Percentiles rank a stretch among this genome's conserved stretches.
Conservation (phyloP, 2,113 vertebrate species). For the Myrmecophaga tridactyla region DNA sequence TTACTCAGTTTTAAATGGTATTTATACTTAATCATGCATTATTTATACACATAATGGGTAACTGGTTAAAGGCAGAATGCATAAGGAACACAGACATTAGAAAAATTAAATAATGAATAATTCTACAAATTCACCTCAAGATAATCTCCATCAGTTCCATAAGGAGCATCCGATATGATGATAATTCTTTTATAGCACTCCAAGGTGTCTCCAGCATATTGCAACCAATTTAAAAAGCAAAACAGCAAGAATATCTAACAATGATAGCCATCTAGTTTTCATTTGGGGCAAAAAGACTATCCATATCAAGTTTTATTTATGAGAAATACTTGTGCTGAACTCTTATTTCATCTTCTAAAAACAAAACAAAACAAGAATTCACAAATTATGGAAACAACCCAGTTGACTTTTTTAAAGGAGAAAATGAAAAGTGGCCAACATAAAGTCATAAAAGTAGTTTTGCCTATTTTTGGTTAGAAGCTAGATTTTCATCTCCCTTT, state of each 20-base stretch:
- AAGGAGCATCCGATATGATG: neutral
- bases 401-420: neutral
- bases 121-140: neutral
- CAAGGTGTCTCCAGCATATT: conserved; percentile 9
- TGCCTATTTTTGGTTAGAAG: neutral
- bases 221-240: neutral
- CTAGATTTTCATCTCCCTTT: neutral
- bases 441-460: neutral
- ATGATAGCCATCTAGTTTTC: conserved; percentile 16
- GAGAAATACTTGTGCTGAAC: conserved; percentile 10
- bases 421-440: neutral
- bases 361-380: neutral
- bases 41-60: neutral
- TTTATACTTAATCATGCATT: neutral
- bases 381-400: conserved; percentile 18
- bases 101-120: conserved; percentile 21
- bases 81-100: neutral
- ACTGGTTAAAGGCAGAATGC: neutral
- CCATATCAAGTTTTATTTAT: neutral
- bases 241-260: neutral
- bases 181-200: neutral
- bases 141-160: neutral
- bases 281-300: neutral
- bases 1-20: neutral
- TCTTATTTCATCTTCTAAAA: conserved; percentile 28